Conservation (phyloP, 2,888 invertebrate genomes). For the Willowsia nigromaculata region DNA sequence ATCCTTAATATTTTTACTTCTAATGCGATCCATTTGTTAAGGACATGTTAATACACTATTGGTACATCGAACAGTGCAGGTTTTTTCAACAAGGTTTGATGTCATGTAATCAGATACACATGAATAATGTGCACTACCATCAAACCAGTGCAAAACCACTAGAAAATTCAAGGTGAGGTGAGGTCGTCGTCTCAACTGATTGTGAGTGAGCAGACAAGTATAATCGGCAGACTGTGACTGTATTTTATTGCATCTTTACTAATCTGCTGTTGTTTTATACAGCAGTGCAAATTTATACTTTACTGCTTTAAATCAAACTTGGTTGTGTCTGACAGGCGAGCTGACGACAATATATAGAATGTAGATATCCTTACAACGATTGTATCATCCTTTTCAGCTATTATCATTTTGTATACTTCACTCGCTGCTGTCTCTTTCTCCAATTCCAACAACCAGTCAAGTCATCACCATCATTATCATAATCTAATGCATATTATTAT, state of each 20-base stretch:
- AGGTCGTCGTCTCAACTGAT: constrained; percentile 3
- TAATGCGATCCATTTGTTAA: too few relatives aligned
- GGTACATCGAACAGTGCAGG: neutral
- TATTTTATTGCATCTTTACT: neutral
- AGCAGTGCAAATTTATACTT: neutral
- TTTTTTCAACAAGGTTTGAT: neutral
- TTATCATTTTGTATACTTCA: constrained; percentile 33
- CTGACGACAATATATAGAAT: neutral
- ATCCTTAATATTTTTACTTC: too few relatives aligned
- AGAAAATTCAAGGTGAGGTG: constrained; percentile 29
- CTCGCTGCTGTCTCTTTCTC: neutral
- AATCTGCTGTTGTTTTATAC: neutral
- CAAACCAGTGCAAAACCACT: constrained; percentile 1
- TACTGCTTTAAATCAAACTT: constrained; percentile 30
- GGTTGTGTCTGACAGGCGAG: constrained; percentile 6
- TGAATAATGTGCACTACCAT: neutral
- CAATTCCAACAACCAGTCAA: constrained; percentile 7
- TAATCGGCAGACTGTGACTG: neutral
- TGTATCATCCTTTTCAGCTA: constrained; percentile 41
- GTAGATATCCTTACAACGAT: neutral
- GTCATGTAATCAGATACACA: constrained; percentile 7
- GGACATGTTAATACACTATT: neutral
- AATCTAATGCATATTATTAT: constrained; percentile 28
- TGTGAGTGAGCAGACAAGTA: neutral
- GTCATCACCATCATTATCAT: constrained; percentile 31